Conservation (phyloP, 2,113 vertebrate genomes). For the Carettochelys insculpta region DNA sequence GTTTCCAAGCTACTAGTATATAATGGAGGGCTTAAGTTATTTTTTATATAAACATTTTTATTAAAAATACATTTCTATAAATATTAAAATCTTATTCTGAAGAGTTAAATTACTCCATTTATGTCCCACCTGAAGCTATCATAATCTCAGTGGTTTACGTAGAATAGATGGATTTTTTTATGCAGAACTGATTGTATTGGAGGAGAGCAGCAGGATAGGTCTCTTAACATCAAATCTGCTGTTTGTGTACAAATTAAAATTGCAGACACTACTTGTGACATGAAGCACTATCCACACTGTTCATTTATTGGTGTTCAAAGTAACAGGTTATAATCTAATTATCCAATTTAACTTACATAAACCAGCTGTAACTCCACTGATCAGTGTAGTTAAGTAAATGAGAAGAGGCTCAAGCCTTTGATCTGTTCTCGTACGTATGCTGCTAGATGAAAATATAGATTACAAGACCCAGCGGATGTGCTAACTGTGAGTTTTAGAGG, state of each 20-base stretch:
- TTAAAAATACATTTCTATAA: neutral
- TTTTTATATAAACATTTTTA: no score
- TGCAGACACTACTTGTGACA: neutral
- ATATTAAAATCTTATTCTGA: neutral
- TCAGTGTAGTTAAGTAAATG: no score
- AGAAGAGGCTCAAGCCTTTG: neutral
- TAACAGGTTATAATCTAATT: neutral
- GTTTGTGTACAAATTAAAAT: neutral
- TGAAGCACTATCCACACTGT: neutral
- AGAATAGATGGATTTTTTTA: neutral
- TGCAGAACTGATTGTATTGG: neutral
- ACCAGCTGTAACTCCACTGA: neutral
- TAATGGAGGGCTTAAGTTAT: neutral
- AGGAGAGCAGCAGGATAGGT: neutral
- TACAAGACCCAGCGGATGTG: no score
- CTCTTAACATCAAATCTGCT: neutral
- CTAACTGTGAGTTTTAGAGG: neutral
- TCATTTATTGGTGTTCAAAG: neutral
- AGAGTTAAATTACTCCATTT: neutral
- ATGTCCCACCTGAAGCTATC: neutral
- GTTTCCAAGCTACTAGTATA: neutral
- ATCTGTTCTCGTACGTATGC: neutral
- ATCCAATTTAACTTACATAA: neutral
- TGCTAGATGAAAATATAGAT: neutral
- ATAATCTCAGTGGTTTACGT: neutral